phyloP scores from a whole-genome alignment of 2,888 invertebrate species.

The Gortyna flavago region DNA sequence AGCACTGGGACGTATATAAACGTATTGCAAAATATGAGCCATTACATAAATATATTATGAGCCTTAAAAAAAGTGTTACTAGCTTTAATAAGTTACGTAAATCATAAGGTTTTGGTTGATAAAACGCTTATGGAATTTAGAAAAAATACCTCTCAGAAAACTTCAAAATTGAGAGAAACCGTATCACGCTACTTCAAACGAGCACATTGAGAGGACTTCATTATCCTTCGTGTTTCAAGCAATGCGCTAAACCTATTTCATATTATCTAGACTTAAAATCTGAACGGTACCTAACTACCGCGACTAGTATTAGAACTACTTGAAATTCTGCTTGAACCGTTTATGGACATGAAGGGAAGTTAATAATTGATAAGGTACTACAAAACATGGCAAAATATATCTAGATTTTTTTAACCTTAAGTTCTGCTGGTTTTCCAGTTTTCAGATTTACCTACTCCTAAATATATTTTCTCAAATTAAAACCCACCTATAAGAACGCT shows the following conservation, averaged over 20 bases:
- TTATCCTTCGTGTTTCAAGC: constrained; percentile 16
- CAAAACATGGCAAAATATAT: constrained; percentile 9
- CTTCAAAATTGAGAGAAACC: background rate
- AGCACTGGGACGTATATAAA: no score
- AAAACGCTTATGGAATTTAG: background rate
- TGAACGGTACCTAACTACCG: constrained; percentile 31
- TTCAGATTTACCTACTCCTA: background rate
- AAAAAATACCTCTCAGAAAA: background rate
- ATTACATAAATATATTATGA: background rate
- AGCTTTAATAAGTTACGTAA: no score
- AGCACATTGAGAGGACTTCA: constrained; percentile 14
- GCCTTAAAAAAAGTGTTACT: background rate
- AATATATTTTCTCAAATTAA: constrained; percentile 7
- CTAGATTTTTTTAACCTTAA: background rate
- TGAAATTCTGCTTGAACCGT: constrained; percentile 44
- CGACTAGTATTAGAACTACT: constrained; percentile 26
- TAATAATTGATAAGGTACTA: constrained; percentile 22
- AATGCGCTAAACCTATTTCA: constrained; percentile 40
- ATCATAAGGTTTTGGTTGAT: background rate
- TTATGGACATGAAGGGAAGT: constrained; percentile 40
- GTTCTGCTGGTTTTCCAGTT: constrained; percentile 1
- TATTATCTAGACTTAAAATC: constrained; percentile 56
- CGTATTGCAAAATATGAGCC: background rate
- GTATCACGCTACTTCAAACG: background rate
- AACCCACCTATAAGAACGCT: constrained; percentile 23